Percentiles rank a stretch among this genome's conserved stretches.
Conservation (phyloP, 2,888 invertebrate species). For the Urechis unicinctus region DNA sequence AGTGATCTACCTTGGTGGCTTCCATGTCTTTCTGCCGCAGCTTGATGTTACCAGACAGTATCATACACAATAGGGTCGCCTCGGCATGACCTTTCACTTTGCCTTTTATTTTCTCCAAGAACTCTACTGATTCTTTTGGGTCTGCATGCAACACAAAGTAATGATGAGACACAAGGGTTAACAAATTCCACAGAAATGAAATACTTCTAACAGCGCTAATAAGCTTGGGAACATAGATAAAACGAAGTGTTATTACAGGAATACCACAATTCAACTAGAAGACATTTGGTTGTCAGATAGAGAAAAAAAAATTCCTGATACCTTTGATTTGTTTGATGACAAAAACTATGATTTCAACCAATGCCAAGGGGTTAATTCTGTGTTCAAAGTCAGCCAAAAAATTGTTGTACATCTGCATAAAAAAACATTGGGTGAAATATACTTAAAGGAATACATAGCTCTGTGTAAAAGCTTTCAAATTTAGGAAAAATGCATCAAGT, state of each 20-base stretch:
- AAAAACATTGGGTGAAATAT: conserved; percentile 2
- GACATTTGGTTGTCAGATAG: too few relatives aligned
- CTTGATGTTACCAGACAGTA: conserved; percentile 59
- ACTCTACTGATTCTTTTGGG: conserved; percentile 76
- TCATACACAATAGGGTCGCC: conserved; percentile 81
- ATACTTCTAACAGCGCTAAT: too few relatives aligned
- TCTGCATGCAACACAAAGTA: conserved; percentile 52
- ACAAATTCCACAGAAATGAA: not conserved
- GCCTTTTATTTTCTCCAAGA: conserved; percentile 79
- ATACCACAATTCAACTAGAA: too few relatives aligned
- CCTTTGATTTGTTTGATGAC: conserved; percentile 42
- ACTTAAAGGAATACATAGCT: not conserved
- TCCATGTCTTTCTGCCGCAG: conserved; percentile 50
- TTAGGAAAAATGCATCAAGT: too few relatives aligned
- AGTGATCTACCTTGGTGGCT: conserved; percentile 43
- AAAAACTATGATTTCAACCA: conserved; percentile 70
- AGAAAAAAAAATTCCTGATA: conserved; percentile 14
- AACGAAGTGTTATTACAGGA: too few relatives aligned
- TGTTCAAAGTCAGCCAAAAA: conserved; percentile 90
- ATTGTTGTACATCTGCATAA: conserved; percentile 69
- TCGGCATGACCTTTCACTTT: conserved; percentile 66
- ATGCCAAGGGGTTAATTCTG: conserved; percentile 86
- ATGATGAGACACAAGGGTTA: not conserved
- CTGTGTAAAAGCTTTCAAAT: too few relatives aligned
- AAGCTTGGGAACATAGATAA: too few relatives aligned